Evolutionary conservation across 1,140 invertebrate species (phyloP), one percentile per base, ranked within the genome.

Genomic region (Fopius arisanus): DNA sequence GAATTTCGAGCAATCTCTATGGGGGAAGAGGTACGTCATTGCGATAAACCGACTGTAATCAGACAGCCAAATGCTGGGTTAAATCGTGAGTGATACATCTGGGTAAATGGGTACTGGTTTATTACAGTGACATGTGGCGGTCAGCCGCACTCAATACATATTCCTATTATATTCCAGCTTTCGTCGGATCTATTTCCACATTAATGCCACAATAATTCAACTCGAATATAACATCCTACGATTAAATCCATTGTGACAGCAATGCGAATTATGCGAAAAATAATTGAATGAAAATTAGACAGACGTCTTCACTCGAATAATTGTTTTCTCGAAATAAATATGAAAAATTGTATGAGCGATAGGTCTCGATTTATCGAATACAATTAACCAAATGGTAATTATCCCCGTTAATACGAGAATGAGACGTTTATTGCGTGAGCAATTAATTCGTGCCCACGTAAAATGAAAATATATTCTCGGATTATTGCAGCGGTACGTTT

Each of bases 201-300:
- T 59, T 59, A 14, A 12, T 59, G 54, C 26, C 54, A 59, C 54
- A 59, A 59, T 59, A 59, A 59, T 59, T 59, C 54, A 59, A 59
- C 2, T 7, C 14, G 43, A 37, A 10, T 12, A 37, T 37, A 12
- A 37, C 33, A 37, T 37, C 33, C n/a, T n/a, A n/a, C n/a, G n/a
- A n/a, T n/a, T n/a, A n/a, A n/a, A n/a, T n/a, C n/a, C n/a, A n/a
- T n/a, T n/a, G n/a, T n/a, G n/a, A n/a, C n/a, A n/a, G n/a, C n/a
- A n/a, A n/a, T n/a, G n/a, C n/a, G n/a, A n/a, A n/a, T n/a, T n/a
- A n/a, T n/a, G n/a, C n/a, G n/a, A n/a, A n/a, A n/a, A n/a, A n/a
- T n/a, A n/a, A n/a, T n/a, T n/a, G n/a, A n/a, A n/a, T n/a, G n/a
- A n/a, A n/a, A n/a, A n/a, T n/a, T n/a, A n/a, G n/a, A n/a, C n/a